These are phyloP conservation scores for Acromyrmex echinatior DNA, from an alignment of 1,140 invertebrate genomes.

Conservation along the genomic window DNA sequence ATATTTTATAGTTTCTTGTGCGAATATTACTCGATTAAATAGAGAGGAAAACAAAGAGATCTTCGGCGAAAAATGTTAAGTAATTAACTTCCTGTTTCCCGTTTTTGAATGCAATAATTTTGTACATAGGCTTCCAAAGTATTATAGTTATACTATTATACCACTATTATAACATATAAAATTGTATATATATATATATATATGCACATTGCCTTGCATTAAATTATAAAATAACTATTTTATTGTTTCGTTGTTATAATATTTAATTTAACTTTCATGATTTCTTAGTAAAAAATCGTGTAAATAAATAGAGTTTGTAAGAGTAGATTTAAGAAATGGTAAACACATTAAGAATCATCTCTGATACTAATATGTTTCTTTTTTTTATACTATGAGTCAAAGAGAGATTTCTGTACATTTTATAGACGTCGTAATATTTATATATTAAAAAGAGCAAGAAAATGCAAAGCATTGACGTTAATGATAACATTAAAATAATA, in stretches of 20 bases:
- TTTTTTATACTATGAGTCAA: not conserved
- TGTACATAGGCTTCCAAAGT: constrained; percentile 52
- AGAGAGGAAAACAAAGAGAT: constrained; percentile 22
- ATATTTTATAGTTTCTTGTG: constrained; percentile 40
- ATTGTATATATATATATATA: not conserved
- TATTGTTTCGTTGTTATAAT: constrained; percentile 20
- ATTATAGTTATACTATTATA: constrained; percentile 6
- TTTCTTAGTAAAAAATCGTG: not conserved
- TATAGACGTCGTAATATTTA: constrained; percentile 29
- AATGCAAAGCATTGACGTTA: constrained; percentile 5
- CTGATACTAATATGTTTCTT: not conserved
- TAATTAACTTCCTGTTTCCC: not conserved
- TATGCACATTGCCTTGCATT: constrained; percentile 21
- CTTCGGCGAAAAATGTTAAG: constrained; percentile 4
- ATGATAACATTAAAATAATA: constrained; percentile 33
- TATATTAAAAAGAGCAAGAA: constrained; percentile 13
- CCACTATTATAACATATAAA: not conserved
- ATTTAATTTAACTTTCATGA: constrained; percentile 2
- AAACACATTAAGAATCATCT: not conserved
- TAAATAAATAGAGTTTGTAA: not conserved
- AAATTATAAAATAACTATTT: constrained; percentile 28
- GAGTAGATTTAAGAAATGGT: not conserved
- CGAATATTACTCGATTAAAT: not conserved
- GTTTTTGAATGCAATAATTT: constrained; percentile 19
- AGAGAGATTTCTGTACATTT: constrained; percentile 29